Base-by-base conservation (phyloP, 1,140 invertebrate genomes). In the Drosophila micromelanica region DNA sequence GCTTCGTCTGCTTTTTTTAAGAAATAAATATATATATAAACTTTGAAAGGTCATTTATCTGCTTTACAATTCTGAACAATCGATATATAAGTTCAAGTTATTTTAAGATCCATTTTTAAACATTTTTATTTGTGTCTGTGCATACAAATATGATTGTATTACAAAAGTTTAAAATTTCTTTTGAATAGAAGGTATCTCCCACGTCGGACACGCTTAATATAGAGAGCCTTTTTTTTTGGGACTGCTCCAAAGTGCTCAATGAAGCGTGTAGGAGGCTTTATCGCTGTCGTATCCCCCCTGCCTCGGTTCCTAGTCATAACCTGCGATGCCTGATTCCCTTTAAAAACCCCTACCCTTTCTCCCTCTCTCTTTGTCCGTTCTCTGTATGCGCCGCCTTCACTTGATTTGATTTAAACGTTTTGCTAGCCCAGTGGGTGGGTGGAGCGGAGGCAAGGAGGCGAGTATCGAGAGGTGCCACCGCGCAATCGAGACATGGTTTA, bases 391-490 rank as follows among this genome's bases (percentile, higher is more conserved):
- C 60, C 64, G 64, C 68, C 56, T 57, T 52, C 49, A 63, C 55
- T 67, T 86, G 82, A 86, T 86, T 86, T 86, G 82, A 86, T 86
- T 86, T 86, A 86, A 86, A 78, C 82, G 82, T 79, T 86, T 76
- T 86, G 65, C 72, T 68, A 69, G 70, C 72, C 65, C 13, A 17
- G 43, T n/a, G 27, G 60, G 49, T 42, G 32, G 43, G 15, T 11
- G 32, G 23, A 23, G 9, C 0, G 56, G 45, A 17, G 1, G 2
- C 1, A 17, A 1, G 17, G 17, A 17, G 17, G 17, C 17, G 30
- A 8, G 38, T 23, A 48, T 68, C 32, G 57, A 46, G 54, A 67
- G 43, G 60, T 23, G 32, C 23, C 45, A 64, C 6, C 40, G 42
- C 61, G 79, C 32, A 57, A 77, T 69, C 55, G 60, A 85, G 75